A percentile compares a stretch with the other conserved stretches of the same genome.
Evolutionary conservation across 2,888 invertebrate species (phyloP).

Genomic region (Anticlea derivata): DNA sequence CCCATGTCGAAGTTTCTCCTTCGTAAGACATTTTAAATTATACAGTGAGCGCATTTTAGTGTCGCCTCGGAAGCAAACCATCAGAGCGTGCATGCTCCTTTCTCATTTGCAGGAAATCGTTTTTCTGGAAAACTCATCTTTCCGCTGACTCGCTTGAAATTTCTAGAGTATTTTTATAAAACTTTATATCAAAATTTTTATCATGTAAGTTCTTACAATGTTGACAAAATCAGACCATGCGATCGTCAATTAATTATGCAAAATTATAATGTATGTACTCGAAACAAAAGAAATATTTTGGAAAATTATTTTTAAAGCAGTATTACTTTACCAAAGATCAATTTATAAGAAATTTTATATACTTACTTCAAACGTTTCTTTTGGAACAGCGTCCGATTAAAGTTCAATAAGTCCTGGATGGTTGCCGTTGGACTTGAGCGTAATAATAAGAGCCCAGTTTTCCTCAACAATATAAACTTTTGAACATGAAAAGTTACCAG

Average conservation of each 20-base stretch:
- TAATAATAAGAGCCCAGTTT: constrained; percentile 6
- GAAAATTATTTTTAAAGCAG: constrained; percentile 41
- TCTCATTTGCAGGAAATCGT: constrained; percentile 30
- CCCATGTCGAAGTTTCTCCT: constrained; percentile 62
- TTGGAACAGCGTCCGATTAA: constrained; percentile 11
- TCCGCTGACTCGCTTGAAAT: constrained; percentile 12
- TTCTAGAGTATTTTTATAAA: constrained; percentile 29
- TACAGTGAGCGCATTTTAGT: constrained; percentile 32
- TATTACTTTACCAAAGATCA: constrained; percentile 19
- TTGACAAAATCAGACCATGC: constrained; percentile 63
- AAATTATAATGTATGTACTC: constrained; percentile 50
- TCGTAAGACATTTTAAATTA: constrained; percentile 33
- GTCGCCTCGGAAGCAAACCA: constrained; percentile 25
- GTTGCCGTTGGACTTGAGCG: background rate
- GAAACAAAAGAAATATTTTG: constrained; percentile 56
- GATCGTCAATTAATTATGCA: constrained; percentile 73
- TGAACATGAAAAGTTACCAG: constrained; percentile 1
- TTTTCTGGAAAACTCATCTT: constrained; percentile 20
- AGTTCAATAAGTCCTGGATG: constrained; percentile 8
- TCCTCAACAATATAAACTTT: constrained; percentile 8
- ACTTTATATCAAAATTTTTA: constrained; percentile 24
- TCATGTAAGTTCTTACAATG: constrained; percentile 34
- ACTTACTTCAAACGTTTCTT: constrained; percentile 13
- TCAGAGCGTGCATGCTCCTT: constrained; percentile 28
- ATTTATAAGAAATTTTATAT: constrained; percentile 29